These are phyloP conservation scores for Chaetophractus vellerosus DNA, from an alignment of 2,797 vertebrate genomes.

Conservation along the genomic window DNA sequence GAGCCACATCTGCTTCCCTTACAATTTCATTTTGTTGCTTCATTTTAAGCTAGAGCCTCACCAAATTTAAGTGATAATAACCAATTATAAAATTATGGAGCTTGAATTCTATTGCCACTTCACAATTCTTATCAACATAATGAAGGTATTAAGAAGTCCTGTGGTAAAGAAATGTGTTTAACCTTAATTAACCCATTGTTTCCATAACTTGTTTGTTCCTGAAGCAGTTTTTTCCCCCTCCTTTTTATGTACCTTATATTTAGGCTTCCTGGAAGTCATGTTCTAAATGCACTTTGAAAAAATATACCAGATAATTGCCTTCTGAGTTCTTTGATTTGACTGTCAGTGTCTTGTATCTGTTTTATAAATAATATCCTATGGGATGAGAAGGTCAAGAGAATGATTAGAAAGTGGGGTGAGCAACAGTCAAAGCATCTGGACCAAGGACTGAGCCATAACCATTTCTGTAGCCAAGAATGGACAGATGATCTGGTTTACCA, in stretches of 20 bases:
- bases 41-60: neutral
- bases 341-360: neutral
- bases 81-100: neutral
- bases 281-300: slow-evolving; percentile 34
- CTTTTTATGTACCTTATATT: slow-evolving; percentile 34
- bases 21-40: slow-evolving; percentile 29
- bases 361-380: neutral
- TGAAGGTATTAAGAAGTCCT: slow-evolving; percentile 8
- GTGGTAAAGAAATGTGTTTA: slow-evolving; percentile 8
- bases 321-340: neutral
- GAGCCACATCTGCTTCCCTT: no score
- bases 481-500: neutral
- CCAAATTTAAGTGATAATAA: slow-evolving; percentile 4
- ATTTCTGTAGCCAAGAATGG: neutral
- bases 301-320: neutral
- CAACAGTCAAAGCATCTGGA: neutral
- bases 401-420: neutral
- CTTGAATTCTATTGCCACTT: neutral
- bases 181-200: neutral
- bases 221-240: neutral
- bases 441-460: neutral
- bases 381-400: neutral
- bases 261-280: neutral
- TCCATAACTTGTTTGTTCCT: slow-evolving; percentile 31
- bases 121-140: neutral